Base-by-base conservation (phyloP, 2,888 invertebrate genomes). In the Drosophila stalkeri region DNA sequence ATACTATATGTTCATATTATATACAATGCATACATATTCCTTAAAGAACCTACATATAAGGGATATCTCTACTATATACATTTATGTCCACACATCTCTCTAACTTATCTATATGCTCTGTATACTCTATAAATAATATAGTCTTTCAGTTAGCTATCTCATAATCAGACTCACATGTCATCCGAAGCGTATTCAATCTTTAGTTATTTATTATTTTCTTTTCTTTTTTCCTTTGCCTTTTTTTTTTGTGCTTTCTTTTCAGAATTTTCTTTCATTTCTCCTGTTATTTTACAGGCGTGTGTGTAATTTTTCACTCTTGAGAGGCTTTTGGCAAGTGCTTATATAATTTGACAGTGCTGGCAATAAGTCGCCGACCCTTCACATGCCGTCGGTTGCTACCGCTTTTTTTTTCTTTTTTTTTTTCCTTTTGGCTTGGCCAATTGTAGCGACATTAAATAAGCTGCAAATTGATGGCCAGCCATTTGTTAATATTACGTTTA, bases 361-460 rank as follows among this genome's bases (percentile, higher is more conserved):
- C 76, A 69, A 70, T 71, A 81, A 77, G 77, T 64, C 67, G 67
- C 81, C 79, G 44, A 51, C 49, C 33, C 47, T 64, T 39, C 27
- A 46, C 46, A 47, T 1, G 9, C 57, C 39, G 5, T n/a, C 52
- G 46, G 7, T 31, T 14, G 20, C 37, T 54, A 23, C 16, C 52
- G 27, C n/a, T 27, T 16, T 20, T 51, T n/a, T 18, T 16, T 52
- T 12, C 7, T 12, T 12, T 18, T 11, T 9, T 8, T 18, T 3
- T 1, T 3, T 23, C 0, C 0, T 16, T 3, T n/a, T 39, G n/a
- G 12, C 18, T 18, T 41, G 69, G 75, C 65, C 83, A 80, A 80
- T 84, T 82, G 81, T 86, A 62, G 71, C 59, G 64, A 51, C 88
- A 85, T 88, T 88, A 81, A 90, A 87, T 83, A 90, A 90, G 89